phyloP scores from a whole-genome alignment of 2,113 vertebrate genomes.

The Nycticorax nycticorax region DNA sequence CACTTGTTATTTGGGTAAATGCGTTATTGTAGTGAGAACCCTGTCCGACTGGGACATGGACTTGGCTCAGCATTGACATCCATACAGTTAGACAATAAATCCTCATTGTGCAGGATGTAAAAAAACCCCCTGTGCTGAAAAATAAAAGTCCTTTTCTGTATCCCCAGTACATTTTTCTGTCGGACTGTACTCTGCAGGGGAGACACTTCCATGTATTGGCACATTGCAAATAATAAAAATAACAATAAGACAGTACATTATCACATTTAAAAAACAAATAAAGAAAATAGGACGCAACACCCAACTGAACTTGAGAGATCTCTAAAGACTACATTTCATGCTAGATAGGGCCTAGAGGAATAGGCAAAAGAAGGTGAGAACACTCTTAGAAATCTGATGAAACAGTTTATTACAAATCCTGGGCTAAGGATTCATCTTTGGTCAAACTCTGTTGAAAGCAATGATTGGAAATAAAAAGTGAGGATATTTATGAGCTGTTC shows the following conservation, averaged over 20 bases:
- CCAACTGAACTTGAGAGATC: neutral
- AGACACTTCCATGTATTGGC: neutral
- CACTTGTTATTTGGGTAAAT: neutral
- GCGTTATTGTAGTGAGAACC: neutral
- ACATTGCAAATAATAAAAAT: neutral
- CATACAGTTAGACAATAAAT: constrained; percentile 1
- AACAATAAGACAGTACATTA: neutral
- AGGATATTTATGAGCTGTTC: constrained; percentile 10
- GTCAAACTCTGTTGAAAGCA: neutral
- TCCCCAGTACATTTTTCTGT: neutral
- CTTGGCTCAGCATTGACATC: neutral
- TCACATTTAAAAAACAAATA: neutral
- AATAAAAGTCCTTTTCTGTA: neutral
- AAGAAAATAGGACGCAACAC: neutral
- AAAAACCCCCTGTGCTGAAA: neutral
- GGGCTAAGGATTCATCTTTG: neutral
- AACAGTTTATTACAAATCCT: neutral
- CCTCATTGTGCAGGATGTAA: neutral
- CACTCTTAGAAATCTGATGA: neutral
- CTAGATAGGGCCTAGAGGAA: neutral
- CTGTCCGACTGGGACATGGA: neutral
- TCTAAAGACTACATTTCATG: neutral
- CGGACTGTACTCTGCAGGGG: neutral
- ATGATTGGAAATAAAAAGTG: constrained; percentile 1
- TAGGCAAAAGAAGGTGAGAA: neutral